phyloP scores from a whole-genome alignment of 2,888 invertebrate species.

The Geophilus truncorum region DNA sequence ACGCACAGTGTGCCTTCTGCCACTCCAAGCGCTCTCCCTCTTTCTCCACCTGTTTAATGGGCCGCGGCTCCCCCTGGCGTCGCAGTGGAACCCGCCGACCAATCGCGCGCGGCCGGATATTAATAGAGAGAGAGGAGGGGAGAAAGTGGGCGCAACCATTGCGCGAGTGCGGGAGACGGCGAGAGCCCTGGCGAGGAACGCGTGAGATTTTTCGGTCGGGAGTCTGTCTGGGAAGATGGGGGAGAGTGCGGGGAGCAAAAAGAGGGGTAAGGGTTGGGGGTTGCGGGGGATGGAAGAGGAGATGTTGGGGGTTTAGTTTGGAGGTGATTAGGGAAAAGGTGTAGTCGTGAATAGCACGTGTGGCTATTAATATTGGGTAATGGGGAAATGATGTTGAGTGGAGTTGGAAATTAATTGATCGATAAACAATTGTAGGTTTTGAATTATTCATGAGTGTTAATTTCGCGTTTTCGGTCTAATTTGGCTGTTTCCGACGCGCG shows the following conservation, averaged over 20 bases:
- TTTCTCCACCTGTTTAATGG: not conserved
- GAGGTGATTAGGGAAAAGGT: too few relatives aligned
- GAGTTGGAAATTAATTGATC: too few relatives aligned
- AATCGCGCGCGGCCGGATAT: not conserved
- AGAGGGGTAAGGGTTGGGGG: too few relatives aligned
- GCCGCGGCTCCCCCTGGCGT: not conserved
- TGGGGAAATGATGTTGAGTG: too few relatives aligned
- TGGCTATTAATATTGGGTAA: too few relatives aligned
- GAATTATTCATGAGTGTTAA: too few relatives aligned
- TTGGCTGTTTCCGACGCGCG: too few relatives aligned
- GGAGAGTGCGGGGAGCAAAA: not conserved
- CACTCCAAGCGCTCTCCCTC: not conserved
- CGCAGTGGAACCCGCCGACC: constrained; percentile 25
- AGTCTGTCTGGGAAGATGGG: not conserved
- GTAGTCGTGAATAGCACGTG: too few relatives aligned
- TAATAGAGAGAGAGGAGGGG: not conserved
- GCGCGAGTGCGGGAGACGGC: not conserved
- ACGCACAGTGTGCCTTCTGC: constrained; percentile 14
- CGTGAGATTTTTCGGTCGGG: not conserved
- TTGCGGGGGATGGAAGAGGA: too few relatives aligned
- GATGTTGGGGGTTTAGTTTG: too few relatives aligned
- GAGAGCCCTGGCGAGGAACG: not conserved
- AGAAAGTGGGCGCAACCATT: not conserved
- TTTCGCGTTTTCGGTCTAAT: too few relatives aligned
- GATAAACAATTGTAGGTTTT: too few relatives aligned